Conservation (phyloP, 2,113 vertebrate genomes). For the Actenoides hombroni region DNA sequence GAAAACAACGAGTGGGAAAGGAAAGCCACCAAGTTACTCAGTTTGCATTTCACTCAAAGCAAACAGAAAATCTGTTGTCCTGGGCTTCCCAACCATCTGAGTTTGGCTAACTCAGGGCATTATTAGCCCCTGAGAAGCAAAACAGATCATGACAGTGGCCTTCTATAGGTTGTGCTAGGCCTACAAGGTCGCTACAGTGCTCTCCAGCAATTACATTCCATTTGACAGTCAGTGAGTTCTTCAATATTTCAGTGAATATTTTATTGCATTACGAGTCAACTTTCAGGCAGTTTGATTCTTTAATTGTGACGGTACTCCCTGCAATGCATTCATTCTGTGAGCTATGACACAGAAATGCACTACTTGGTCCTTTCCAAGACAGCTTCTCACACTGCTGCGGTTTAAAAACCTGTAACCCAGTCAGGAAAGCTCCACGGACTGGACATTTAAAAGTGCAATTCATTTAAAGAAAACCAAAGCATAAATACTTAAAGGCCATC, state of each 20-base stretch:
- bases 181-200: background rate
- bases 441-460: background rate
- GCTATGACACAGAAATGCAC: background rate
- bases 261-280: background rate
- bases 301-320: background rate
- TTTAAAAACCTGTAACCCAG: background rate
- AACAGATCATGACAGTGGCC: background rate
- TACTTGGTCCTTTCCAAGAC: background rate
- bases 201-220: background rate
- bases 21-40: background rate
- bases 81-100: background rate
- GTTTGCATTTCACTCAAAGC: background rate
- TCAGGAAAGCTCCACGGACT: background rate
- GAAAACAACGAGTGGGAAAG: fast-evolving
- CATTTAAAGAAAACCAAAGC: background rate
- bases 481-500: background rate
- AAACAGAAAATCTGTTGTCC: background rate
- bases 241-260: background rate
- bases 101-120: background rate
- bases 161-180: background rate
- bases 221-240: background rate
- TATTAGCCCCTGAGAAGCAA: background rate
- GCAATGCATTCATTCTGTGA: background rate
- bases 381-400: background rate
- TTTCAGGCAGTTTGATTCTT: background rate